phyloP scores from a whole-genome alignment of 2,797 vertebrate genomes.

The Silurus aristotelis region DNA sequence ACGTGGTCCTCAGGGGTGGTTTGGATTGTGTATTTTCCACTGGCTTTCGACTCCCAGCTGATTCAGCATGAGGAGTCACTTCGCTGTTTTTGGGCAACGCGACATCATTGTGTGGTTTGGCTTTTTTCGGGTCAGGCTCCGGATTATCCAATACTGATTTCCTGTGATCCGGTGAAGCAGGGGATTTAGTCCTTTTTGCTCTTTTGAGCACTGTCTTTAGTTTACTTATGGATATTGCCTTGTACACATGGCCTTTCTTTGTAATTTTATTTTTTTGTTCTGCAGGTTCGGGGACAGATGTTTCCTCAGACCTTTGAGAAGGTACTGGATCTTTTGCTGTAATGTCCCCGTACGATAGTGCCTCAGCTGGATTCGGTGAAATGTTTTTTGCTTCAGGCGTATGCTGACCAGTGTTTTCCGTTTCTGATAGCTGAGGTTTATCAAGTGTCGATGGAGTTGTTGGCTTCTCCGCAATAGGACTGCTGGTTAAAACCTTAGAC shows the following conservation, averaged over 20 bases:
- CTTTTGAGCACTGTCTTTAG: slow-evolving; percentile 69
- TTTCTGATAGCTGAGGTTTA: slow-evolving; percentile 27
- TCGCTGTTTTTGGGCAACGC: not conserved
- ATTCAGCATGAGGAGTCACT: not conserved
- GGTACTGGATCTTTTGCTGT: slow-evolving; percentile 25
- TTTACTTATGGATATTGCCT: slow-evolving; percentile 64
- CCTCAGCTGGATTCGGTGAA: not conserved
- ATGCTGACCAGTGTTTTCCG: slow-evolving; percentile 21
- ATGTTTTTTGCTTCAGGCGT: slow-evolving; percentile 5
- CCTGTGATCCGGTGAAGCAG: slow-evolving; percentile 25
- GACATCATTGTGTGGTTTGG: slow-evolving; percentile 37
- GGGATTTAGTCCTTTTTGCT: slow-evolving; percentile 60
- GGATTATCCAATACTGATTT: slow-evolving; percentile 16
- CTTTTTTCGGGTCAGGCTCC: slow-evolving; percentile 63
- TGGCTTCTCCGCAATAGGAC: slow-evolving; percentile 25
- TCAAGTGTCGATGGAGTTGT: slow-evolving; percentile 11
- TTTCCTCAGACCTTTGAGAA: slow-evolving; percentile 35
- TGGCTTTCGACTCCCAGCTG: not conserved
- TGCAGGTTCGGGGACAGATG: slow-evolving; percentile 29
- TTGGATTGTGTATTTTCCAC: slow-evolving; percentile 10
- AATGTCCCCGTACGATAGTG: not conserved
- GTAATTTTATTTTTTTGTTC: slow-evolving; percentile 41
- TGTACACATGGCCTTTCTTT: slow-evolving; percentile 52
- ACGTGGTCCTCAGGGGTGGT: slow-evolving; percentile 15
- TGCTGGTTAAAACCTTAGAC: not conserved